Percentiles rank a stretch among this genome's conserved stretches.
Conservation (phyloP, 1,140 invertebrate species). For the Coenobita brevimanus region DNA sequence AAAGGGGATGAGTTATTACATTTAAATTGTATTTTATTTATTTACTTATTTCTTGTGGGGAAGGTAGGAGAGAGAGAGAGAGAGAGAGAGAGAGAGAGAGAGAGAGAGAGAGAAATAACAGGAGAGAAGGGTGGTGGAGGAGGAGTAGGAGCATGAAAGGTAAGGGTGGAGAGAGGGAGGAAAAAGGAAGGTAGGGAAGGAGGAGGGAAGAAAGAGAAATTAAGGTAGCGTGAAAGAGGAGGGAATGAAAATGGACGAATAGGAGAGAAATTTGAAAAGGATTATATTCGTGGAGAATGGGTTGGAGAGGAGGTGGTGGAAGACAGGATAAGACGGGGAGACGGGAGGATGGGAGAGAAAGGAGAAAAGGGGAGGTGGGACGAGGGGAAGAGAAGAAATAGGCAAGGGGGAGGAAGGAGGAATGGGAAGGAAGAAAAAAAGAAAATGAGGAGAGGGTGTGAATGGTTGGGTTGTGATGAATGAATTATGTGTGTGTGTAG, state of each 20-base stretch:
- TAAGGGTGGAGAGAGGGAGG: neutral
- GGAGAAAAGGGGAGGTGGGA: neutral
- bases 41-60: neutral
- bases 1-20: neutral
- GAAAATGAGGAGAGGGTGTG: no score
- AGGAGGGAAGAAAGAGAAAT: neutral
- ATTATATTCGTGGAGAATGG: no score
- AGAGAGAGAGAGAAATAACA: neutral
- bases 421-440: no score
- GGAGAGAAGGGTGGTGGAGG: neutral
- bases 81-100: no score
- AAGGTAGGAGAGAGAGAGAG: neutral
- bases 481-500: no score
- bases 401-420: no score
- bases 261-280: neutral
- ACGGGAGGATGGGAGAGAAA: no score
- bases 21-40: neutral
- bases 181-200: conserved; percentile 2
- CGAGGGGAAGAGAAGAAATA: no score
- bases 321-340: no score
- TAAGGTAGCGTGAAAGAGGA: neutral
- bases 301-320: no score
- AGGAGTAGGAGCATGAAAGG: neutral
- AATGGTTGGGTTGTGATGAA: no score
- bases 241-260: neutral